Base-by-base conservation (phyloP, 1,140 invertebrate genomes). In the Heliconius nattereri region DNA sequence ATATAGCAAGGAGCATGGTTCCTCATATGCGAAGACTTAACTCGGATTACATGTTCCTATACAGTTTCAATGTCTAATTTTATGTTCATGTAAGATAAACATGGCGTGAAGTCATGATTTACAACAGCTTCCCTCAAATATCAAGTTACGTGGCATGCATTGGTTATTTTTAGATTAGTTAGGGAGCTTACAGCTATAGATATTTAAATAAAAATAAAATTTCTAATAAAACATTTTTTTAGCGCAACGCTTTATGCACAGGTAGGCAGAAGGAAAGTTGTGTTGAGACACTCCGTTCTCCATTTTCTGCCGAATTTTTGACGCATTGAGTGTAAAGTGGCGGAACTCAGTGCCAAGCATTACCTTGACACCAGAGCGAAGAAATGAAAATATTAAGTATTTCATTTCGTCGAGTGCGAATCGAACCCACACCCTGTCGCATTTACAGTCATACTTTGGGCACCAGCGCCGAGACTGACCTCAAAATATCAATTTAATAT, bases 41-140 rank as follows among this genome's bases (percentile, higher is more conserved):
- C 60, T 66, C 60, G 60, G 60, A 66, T 66, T 66, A 66, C 60
- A 66, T 29, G 60, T 66, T 66, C 57, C 57, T 66, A 66, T 66
- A 66, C 23, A 66, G 60, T 26, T 66, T 66, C 60, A 66, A 66
- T 66, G 26, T 66, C 60, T 66, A 66, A 66, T 70, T 32, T 76
- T 76, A 70, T 40, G 66, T 76, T 40, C 57, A 49, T 71, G 70
- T 49, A 76, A 76, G 40, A 76, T 70, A 71, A 76, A 76, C 37
- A 70, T 60, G 32, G 74, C 26, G 73, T 76, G 75, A 70, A 76
- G 20, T 37, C 75, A 76, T 76, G 75, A 76, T 40, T 76, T 76
- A 70, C 45, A 60, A 66, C 75, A 70, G 75, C 75, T 76, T 76
- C 37, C 60, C 60, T 66, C 60, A 76, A 70, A 76, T 76, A 76